Evolutionary conservation across 64 coral and sea anemone species (phyloP).

Genomic region (Dendronephthya gigantea): DNA sequence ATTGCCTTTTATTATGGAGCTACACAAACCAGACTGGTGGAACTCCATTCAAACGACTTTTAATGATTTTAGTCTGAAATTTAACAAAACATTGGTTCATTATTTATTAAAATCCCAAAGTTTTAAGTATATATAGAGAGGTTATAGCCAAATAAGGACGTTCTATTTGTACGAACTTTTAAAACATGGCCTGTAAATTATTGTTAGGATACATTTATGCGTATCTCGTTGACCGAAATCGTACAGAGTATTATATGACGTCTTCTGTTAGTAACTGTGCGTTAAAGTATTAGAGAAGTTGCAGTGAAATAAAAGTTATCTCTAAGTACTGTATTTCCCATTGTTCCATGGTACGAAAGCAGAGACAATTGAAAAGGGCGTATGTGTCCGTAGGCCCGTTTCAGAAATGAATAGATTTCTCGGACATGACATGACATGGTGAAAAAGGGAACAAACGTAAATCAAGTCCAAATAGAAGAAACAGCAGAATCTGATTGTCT

Average conservation of each 20-base stretch:
- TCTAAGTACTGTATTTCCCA: not conserved
- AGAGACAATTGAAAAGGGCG: no score
- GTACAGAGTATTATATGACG: not conserved
- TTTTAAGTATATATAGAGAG: conserved; percentile 1
- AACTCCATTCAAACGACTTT: not conserved
- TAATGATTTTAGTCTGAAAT: not conserved
- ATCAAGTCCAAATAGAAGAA: no score
- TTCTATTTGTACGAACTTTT: not conserved
- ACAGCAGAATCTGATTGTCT: no score
- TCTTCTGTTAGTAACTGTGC: not conserved
- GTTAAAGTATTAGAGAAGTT: not conserved
- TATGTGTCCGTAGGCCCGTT: no score
- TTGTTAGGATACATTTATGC: not conserved
- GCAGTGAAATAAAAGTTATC: not conserved
- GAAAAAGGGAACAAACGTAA: no score
- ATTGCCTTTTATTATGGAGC: not conserved
- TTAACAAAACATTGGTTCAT: not conserved
- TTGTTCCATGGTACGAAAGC: no score
- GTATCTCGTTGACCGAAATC: not conserved
- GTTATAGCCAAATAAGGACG: not conserved
- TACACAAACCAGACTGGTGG: not conserved
- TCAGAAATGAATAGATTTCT: no score
- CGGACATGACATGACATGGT: no score
- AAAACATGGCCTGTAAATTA: not conserved
- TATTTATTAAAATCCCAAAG: not conserved